Percentiles rank a stretch among this genome's conserved stretches.
These are phyloP conservation scores for Eidolon dupreanum DNA, from an alignment of 2,797 vertebrate genomes.

Conservation along the genomic window DNA sequence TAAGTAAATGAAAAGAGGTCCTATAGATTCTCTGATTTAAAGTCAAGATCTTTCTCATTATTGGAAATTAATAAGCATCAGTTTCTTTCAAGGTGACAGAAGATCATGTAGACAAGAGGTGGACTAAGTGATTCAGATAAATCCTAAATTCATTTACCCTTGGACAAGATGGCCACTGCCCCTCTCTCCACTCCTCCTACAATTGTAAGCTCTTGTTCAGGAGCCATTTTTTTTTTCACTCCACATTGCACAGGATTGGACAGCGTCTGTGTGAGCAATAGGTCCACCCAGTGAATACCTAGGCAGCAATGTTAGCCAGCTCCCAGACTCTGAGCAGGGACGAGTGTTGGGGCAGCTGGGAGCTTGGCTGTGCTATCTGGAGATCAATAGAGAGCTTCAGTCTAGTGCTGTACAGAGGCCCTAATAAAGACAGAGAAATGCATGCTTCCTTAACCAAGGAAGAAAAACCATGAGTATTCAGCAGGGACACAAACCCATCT, in stretches of 20 bases:
- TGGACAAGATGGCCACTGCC: conserved; percentile 35
- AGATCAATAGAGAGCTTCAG: conserved; percentile 67
- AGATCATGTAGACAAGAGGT: conserved; percentile 50
- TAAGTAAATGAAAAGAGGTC: background rate
- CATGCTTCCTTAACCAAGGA: conserved; percentile 35
- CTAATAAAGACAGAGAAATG: conserved; percentile 54
- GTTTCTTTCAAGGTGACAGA: conserved; percentile 50
- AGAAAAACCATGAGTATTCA: conserved; percentile 2
- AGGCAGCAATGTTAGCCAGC: background rate
- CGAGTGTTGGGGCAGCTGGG: background rate
- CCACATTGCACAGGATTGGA: conserved; percentile 3
- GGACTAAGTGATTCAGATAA: conserved; percentile 59
- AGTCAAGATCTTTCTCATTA: background rate
- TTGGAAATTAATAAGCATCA: conserved; percentile 58
- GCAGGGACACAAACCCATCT: background rate
- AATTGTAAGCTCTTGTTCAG: conserved; percentile 33
- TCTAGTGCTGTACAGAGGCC: background rate
- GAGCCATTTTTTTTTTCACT: background rate
- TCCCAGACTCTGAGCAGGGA: conserved; percentile 11
- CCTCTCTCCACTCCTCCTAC: background rate
- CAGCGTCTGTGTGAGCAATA: conserved; percentile 12
- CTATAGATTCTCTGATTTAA: background rate
- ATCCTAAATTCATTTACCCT: conserved; percentile 55
- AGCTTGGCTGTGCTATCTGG: conserved; percentile 19
- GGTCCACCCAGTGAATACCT: conserved; percentile 45